Evolutionary conservation across 2,113 vertebrate genomes (phyloP).

Genomic region (Thinocorus orbignyianus): DNA sequence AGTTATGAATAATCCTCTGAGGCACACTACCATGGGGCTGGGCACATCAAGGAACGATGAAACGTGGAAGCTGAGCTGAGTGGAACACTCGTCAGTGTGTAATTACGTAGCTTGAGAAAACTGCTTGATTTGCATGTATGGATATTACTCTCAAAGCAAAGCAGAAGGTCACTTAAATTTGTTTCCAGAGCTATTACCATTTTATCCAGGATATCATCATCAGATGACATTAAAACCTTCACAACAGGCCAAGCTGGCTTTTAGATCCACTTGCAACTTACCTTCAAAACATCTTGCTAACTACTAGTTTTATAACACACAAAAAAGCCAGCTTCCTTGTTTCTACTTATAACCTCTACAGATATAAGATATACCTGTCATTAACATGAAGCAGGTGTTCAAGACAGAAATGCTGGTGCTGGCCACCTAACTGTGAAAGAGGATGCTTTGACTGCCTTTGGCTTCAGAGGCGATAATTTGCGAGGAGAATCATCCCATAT

Average conservation of each 20-base stretch:
- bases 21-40: background rate
- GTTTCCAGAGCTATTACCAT: slow-evolving; percentile 19
- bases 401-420: background rate
- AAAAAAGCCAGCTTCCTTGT: background rate
- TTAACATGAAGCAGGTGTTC: background rate
- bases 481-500: background rate
- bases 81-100: background rate
- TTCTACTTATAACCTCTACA: background rate
- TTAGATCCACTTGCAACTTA: background rate
- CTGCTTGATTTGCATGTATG: slow-evolving; percentile 20
- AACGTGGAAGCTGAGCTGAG: background rate
- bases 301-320: background rate
- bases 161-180: slow-evolving; percentile 19
- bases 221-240: background rate
- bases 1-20: slow-evolving; percentile 7
- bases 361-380: background rate
- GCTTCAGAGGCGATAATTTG: background rate
- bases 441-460: background rate
- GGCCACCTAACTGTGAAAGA: background rate
- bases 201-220: slow-evolving; percentile 18
- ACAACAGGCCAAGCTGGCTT: slow-evolving; percentile 13
- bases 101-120: slow-evolving; percentile 30
- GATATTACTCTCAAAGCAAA: slow-evolving; percentile 10
- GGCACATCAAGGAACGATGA: background rate
- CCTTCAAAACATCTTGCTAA: background rate